These are phyloP conservation scores for Notodonta ziczac DNA, from an alignment of 2,888 invertebrate species.

Conservation along the genomic window DNA sequence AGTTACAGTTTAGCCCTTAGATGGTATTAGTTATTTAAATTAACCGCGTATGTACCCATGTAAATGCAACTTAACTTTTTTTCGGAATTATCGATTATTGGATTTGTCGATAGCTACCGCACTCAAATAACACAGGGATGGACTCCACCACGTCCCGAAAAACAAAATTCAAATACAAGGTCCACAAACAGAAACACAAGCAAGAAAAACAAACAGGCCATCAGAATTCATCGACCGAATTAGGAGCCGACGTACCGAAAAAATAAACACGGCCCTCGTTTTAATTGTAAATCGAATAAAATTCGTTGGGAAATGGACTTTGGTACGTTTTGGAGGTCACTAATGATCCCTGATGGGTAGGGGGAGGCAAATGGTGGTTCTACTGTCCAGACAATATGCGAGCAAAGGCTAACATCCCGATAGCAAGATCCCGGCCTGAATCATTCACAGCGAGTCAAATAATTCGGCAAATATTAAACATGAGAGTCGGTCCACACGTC, in stretches of 20 bases:
- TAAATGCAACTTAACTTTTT: too few relatives aligned
- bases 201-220: constrained; percentile 54
- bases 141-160: constrained; percentile 12
- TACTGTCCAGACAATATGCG: too few relatives aligned
- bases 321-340: constrained; percentile 53
- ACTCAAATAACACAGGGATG: background rate
- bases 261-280: constrained; percentile 71
- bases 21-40: too few relatives aligned
- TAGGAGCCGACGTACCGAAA: constrained; percentile 63
- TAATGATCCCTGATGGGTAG: constrained; percentile 57
- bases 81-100: too few relatives aligned
- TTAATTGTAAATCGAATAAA: constrained; percentile 82
- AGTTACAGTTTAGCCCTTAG: too few relatives aligned
- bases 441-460: too few relatives aligned
- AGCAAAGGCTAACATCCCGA: too few relatives aligned
- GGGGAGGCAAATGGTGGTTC: constrained; percentile 15
- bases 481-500: too few relatives aligned
- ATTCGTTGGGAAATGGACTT: constrained; percentile 71
- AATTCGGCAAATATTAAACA: too few relatives aligned
- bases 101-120: too few relatives aligned
- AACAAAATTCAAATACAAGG: constrained; percentile 7
- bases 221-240: constrained; percentile 56
- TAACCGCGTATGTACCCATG: too few relatives aligned
- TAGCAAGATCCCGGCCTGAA: too few relatives aligned
- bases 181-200: constrained; percentile 46